These are phyloP conservation scores for Scomber colias DNA, from an alignment of 2,113 vertebrate species.

Conservation along the genomic window DNA sequence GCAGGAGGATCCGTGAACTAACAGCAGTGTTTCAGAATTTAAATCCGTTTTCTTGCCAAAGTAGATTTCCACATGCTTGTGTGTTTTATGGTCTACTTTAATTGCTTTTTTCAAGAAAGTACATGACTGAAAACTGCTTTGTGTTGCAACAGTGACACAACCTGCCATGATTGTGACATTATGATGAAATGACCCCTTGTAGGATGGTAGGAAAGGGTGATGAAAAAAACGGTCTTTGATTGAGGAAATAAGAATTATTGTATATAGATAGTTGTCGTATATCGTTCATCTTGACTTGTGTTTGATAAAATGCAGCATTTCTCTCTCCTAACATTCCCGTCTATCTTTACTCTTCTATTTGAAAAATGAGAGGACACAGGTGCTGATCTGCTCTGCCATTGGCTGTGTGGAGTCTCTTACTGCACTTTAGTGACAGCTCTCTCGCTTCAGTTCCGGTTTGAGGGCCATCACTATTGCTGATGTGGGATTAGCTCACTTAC, in stretches of 20 bases:
- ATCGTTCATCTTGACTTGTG: too few species aligned
- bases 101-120: not conserved
- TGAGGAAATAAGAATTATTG: not conserved
- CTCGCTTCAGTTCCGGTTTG: conserved; percentile 15
- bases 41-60: not conserved
- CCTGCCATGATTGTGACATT: not conserved
- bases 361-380: conserved; percentile 19
- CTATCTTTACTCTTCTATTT: conserved; percentile 30
- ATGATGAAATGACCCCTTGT: not conserved
- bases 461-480: conserved; percentile 38
- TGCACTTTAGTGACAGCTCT: conserved; percentile 24
- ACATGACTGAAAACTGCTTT: not conserved
- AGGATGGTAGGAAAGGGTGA: not conserved
- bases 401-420: conserved; percentile 14
- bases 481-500: conserved; percentile 57
- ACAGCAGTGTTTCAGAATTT: not conserved
- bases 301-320: not conserved
- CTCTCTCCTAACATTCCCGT: conserved; percentile 16
- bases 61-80: not conserved
- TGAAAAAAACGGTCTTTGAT: not conserved
- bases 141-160: conserved; percentile 13
- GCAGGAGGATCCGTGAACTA: conserved; percentile 36
- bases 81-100: not conserved
- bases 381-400: conserved; percentile 7
- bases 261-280: not conserved